Evolutionary conservation across 37 sponge, comb jelly and placozoan species (phyloP), one percentile per base, ranked within the genome.

Genomic region (Axinella damicornis): DNA sequence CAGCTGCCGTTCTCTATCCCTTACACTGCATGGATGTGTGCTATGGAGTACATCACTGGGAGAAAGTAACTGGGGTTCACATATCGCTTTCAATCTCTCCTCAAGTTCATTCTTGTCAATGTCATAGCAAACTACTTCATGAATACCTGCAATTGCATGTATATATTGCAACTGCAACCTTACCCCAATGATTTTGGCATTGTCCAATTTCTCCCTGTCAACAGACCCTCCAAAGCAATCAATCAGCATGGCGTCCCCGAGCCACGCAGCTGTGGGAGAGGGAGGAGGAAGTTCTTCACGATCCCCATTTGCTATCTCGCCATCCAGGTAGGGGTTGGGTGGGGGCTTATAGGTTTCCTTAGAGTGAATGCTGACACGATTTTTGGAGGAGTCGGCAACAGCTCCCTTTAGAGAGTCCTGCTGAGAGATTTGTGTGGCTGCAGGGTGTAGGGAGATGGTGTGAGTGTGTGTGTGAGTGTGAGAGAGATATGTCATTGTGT

Each of bases 151-250:
- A n/a, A n/a, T n/a, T n/a, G n/a, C n/a, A n/a, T n/a, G n/a, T n/a
- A n/a, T n/a, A n/a, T n/a, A n/a, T n/a, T n/a, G n/a, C n/a, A n/a
- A n/a, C 28, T 22, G 17, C 21, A 65, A 19, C 56, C 85, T 85
- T 55, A 91, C 91, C 55, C 82, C 91, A 53, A 91, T 85, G 52
- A 91, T 33, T 11, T 81, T 59, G 1, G 82, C 68, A 17, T 35
- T 4, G 16, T 85, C 76, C 60, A 91, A 38, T 74, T 76, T 74
- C 34, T 81, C 71, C 63, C 57, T 76, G 53, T 30, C 34, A 22
- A 82, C 82, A 32, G 63, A 18, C 35, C 57, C 77, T 20, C 69
- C 86, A 21, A 85, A 72, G 31, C 68, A 72, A 60, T 91, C 73
- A 28, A 81, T 41, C 2, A 85, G 32, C 64, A 37, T 34, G 21